phyloP scores from a whole-genome alignment of 2,797 vertebrate species.

The Channa striata region DNA sequence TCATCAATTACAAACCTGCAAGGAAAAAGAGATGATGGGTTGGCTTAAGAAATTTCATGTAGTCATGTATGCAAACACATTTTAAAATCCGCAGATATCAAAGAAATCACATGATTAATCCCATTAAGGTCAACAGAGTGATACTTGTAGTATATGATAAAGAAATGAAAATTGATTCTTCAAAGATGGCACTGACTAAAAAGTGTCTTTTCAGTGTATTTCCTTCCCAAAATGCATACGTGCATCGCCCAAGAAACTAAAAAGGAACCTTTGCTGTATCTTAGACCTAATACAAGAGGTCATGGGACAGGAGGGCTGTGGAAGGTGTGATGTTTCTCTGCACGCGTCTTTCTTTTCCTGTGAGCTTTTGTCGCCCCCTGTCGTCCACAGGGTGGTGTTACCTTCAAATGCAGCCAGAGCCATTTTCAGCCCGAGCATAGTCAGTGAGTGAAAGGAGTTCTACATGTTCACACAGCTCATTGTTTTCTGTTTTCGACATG shows the following conservation, averaged over 20 bases:
- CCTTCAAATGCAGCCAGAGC: constrained; percentile 20
- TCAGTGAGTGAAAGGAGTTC: background rate
- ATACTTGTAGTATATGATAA: too few species aligned
- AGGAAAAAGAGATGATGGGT: background rate
- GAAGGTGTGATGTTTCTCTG: constrained; percentile 1
- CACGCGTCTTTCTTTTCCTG: background rate
- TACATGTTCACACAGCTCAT: background rate
- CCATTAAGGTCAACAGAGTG: too few species aligned
- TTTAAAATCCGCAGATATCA: background rate
- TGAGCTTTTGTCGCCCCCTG: constrained; percentile 61
- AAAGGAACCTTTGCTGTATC: constrained; percentile 17
- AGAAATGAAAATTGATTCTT: too few species aligned
- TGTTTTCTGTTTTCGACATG: background rate
- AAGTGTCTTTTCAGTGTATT: background rate
- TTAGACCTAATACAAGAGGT: constrained; percentile 11
- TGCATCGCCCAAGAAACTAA: background rate
- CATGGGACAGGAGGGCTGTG: constrained; percentile 60
- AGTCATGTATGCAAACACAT: constrained; percentile 27
- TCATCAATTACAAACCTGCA: background rate
- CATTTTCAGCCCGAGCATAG: background rate
- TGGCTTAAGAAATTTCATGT: background rate
- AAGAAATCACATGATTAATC: too few species aligned
- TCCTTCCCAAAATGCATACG: constrained; percentile 4
- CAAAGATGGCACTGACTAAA: background rate
- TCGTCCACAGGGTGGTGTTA: constrained; percentile 15